Evolutionary conservation across 2,888 invertebrate species (phyloP), one percentile per base, ranked within the genome.

Genomic region (Pogonocherus hispidulus): DNA sequence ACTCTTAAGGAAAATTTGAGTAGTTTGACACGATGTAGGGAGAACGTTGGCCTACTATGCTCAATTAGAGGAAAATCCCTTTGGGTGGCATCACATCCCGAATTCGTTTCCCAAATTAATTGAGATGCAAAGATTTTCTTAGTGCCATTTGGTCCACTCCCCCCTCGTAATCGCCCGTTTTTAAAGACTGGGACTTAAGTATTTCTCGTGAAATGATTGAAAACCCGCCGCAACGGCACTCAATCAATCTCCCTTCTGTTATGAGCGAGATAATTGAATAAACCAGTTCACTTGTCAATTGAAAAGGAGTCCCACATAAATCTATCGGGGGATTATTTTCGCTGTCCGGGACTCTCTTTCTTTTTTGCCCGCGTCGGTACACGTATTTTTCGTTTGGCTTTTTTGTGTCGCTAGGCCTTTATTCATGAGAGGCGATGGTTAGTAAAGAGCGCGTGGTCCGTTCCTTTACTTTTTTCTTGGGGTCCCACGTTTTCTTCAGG

Each of bases 191-290:
- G 54, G 20, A 54, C 47, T 37, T 52, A 70, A 62, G 57, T 66
- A 41, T 44, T 47, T 41, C 27, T n/a, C 55, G 54, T 60, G 68
- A 67, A 60, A 71, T 77, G 74, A 77, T 77, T 77, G 78, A 78
- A 76, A 73, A 60, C 70, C 66, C 41, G 54, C 70, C 56, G 64
- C 49, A 63, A 57, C 74, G 69, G 20, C 69, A 67, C 72, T 77
- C 78, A 69, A 74, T 79, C 77, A 78, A 75, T 73, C 68, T 65
- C 52, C 52, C 73, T 72, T 51, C 68, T 73, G 77, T 77, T 77
- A 79, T 78, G 78, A 76, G 77, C 75, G 65, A 72, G 67, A 75
- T 76, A 78, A 79, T 78, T 76, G 78, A 78, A 75, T 75, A 74
- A 77, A 74, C 75, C 74, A 74, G 74, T 66, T 63, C 73, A 67